A percentile compares a stretch with the other conserved stretches of the same genome.
Conservation (phyloP, 1,140 invertebrate species). For the Cyclargus thomasi region DNA sequence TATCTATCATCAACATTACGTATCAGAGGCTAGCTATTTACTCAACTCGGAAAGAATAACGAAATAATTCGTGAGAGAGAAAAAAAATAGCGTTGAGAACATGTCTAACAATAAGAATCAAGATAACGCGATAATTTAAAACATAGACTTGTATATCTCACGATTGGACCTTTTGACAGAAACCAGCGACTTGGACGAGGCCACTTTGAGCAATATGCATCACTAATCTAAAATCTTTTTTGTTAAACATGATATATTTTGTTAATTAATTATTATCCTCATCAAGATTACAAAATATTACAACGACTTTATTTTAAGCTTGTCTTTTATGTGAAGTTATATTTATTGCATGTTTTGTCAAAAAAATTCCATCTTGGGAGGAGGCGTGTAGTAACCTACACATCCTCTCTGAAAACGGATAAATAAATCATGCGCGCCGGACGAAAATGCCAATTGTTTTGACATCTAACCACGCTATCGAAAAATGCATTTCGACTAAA, state of each 20-base stretch:
- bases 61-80: constrained; percentile 44
- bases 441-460: no score
- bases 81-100: constrained; percentile 42
- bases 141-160: constrained; percentile 18
- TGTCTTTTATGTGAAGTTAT: no score
- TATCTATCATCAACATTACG: not conserved
- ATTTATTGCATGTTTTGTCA: no score
- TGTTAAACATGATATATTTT: not conserved
- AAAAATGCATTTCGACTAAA: no score
- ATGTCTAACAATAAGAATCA: constrained; percentile 34
- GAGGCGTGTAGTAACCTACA: no score
- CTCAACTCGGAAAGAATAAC: constrained; percentile 37
- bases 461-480: no score
- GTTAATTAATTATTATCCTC: not conserved
- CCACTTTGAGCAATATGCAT: not conserved
- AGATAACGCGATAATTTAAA: constrained; percentile 32
- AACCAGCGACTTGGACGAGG: not conserved
- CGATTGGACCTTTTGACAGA: constrained; percentile 10
- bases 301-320: no score
- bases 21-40: constrained; percentile 21
- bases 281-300: no score
- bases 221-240: not conserved
- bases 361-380: no score
- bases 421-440: no score
- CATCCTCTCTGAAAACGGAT: no score